Percentiles rank a stretch among this genome's conserved stretches.
phyloP scores from a whole-genome alignment of 2,888 invertebrate genomes.

The Hirtodrosophila confusa region DNA sequence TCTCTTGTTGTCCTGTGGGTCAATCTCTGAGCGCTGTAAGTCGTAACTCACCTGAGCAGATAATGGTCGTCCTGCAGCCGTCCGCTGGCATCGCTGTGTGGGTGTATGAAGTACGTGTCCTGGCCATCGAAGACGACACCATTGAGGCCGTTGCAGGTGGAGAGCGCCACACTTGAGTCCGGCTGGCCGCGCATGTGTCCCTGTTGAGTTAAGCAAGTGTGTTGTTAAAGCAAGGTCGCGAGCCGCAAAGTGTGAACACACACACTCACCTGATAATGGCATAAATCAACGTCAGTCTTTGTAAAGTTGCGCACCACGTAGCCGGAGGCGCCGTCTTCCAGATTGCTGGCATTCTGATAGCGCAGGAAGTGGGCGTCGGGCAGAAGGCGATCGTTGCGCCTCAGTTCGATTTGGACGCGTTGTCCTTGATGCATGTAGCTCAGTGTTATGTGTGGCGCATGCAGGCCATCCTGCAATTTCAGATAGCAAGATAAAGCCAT shows the following conservation, averaged over 20 bases:
- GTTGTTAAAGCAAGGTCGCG: not conserved
- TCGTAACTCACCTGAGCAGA: constrained; percentile 81
- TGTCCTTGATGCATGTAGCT: constrained; percentile 60
- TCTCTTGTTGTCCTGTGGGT: not conserved
- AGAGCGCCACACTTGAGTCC: constrained; percentile 92
- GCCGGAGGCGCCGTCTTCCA: constrained; percentile 33
- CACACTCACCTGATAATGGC: constrained; percentile 83
- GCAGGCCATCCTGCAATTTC: constrained; percentile 67
- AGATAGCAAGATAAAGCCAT: constrained; percentile 45
- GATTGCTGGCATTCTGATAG: constrained; percentile 79
- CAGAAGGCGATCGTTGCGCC: constrained; percentile 82
- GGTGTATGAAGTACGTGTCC: constrained; percentile 89
- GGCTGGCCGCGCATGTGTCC: constrained; percentile 89
- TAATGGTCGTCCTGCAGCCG: constrained; percentile 82
- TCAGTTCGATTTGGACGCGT: constrained; percentile 77
- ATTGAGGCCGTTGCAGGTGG: constrained; percentile 90
- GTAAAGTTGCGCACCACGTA: constrained; percentile 83
- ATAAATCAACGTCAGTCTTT: constrained; percentile 84
- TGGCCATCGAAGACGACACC: constrained; percentile 92
- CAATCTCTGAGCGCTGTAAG: not conserved
- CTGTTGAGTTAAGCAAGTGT: constrained; percentile 48
- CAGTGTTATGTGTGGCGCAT: constrained; percentile 47
- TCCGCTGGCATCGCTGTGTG: constrained; percentile 74
- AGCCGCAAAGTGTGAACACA: not conserved
- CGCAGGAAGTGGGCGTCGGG: constrained; percentile 84